Evolutionary conservation across 2,113 vertebrate genomes (phyloP).

Genomic region (Anser brachyrhynchus): DNA sequence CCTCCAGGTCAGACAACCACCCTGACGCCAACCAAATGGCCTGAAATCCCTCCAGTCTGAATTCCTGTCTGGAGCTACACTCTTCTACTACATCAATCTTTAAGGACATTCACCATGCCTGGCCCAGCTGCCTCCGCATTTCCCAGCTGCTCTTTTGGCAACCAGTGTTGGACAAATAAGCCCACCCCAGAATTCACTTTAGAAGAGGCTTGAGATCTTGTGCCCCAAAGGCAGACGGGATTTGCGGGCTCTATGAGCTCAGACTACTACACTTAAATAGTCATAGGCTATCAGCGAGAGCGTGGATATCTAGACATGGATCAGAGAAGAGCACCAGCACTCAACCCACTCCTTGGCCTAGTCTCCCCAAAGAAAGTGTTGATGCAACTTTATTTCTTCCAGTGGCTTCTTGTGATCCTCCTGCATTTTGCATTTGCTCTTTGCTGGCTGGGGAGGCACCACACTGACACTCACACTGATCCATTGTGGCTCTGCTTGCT

Average conservation of each 20-base stretch:
- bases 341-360: constrained; percentile 3
- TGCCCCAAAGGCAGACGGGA: constrained; percentile 46
- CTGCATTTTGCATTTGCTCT: neutral
- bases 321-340: constrained; percentile 27
- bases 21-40: constrained; percentile 51
- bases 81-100: constrained; percentile 60
- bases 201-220: constrained; percentile 33
- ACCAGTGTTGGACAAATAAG: constrained; percentile 40
- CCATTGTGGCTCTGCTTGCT: neutral
- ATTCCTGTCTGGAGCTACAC: constrained; percentile 50
- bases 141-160: constrained; percentile 69
- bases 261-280: neutral
- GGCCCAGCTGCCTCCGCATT: constrained; percentile 46
- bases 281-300: neutral
- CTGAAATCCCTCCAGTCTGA: constrained; percentile 60
- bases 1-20: constrained; percentile 33
- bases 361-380: neutral
- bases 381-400: neutral
- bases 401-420: neutral
- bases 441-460: neutral
- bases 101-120: constrained; percentile 43
- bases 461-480: neutral
- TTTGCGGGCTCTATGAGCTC: constrained; percentile 8
- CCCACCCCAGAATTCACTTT: constrained; percentile 40
- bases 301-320: constrained; percentile 19